Conservation (phyloP, 2,888 invertebrate species). For the Orthosia incerta region DNA sequence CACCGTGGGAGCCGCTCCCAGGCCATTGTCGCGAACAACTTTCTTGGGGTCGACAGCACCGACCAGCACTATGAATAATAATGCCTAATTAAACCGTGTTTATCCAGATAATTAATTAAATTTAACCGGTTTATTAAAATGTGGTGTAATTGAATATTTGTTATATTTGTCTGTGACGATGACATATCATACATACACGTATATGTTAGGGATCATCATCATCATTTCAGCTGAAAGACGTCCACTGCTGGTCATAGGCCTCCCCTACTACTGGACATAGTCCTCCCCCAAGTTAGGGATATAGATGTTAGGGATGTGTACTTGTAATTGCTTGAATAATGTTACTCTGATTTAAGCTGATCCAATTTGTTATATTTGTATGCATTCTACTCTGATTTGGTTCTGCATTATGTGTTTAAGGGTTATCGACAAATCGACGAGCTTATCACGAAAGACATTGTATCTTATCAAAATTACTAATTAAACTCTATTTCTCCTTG, state of each 20-base stretch:
- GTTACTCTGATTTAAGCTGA: not conserved
- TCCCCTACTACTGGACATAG: too few species aligned
- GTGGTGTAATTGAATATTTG: slow-evolving; percentile 66
- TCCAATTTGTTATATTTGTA: too few species aligned
- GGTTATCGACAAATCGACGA: too few species aligned
- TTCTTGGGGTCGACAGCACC: slow-evolving; percentile 79
- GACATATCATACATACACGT: slow-evolving; percentile 33
- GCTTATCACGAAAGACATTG: not conserved
- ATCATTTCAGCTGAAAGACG: too few species aligned
- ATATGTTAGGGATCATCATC: not conserved
- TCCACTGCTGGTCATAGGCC: too few species aligned
- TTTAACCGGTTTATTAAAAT: slow-evolving; percentile 66
- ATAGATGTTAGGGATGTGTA: too few species aligned
- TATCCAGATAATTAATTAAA: slow-evolving; percentile 87
- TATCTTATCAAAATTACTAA: not conserved
- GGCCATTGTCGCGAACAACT: slow-evolving; percentile 75
- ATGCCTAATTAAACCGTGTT: slow-evolving; percentile 85
- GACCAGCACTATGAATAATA: slow-evolving; percentile 79
- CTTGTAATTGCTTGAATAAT: not conserved
- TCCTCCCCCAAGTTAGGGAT: too few species aligned
- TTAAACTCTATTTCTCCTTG: slow-evolving; percentile 57
- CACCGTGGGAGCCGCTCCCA: slow-evolving; percentile 81
- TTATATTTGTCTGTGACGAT: slow-evolving; percentile 51
- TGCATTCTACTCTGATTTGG: too few species aligned
- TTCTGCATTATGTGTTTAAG: too few species aligned